Evolutionary conservation across 2,113 vertebrate species (phyloP).

Genomic region (Neopipo cinnamomea): DNA sequence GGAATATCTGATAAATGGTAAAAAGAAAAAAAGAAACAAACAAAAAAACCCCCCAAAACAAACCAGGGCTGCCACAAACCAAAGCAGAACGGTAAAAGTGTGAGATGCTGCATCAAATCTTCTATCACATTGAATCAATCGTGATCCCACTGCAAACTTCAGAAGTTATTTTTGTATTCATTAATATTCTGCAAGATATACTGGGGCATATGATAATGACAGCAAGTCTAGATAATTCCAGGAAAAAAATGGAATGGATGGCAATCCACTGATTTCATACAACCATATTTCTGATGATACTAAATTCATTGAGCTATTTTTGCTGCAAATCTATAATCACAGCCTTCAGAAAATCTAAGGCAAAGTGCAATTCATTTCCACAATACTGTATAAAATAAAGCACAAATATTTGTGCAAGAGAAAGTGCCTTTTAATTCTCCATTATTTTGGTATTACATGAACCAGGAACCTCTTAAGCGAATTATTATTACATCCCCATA

Average conservation of each 20-base stretch:
- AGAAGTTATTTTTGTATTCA: neutral
- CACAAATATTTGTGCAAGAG: neutral
- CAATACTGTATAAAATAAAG: neutral
- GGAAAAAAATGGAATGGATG: neutral
- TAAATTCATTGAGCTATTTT: constrained; percentile 21
- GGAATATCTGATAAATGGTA: neutral
- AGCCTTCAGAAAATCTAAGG: constrained; percentile 1
- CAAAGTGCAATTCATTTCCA: constrained; percentile 24
- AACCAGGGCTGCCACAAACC: neutral
- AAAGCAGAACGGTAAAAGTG: neutral
- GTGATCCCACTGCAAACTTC: neutral
- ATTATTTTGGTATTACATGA: neutral
- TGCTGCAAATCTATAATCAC: neutral
- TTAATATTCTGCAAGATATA: neutral
- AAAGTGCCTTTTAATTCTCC: neutral
- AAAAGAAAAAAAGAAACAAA: neutral
- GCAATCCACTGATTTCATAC: neutral
- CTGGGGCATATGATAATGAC: neutral
- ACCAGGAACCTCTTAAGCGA: neutral
- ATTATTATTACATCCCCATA: neutral
- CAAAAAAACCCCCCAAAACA: no score
- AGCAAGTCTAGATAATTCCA: neutral
- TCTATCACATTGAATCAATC: neutral
- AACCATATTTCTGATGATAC: neutral
- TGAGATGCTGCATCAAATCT: neutral